Conservation (phyloP, 2,113 vertebrate species). For the Misgurnus mizolepis region DNA sequence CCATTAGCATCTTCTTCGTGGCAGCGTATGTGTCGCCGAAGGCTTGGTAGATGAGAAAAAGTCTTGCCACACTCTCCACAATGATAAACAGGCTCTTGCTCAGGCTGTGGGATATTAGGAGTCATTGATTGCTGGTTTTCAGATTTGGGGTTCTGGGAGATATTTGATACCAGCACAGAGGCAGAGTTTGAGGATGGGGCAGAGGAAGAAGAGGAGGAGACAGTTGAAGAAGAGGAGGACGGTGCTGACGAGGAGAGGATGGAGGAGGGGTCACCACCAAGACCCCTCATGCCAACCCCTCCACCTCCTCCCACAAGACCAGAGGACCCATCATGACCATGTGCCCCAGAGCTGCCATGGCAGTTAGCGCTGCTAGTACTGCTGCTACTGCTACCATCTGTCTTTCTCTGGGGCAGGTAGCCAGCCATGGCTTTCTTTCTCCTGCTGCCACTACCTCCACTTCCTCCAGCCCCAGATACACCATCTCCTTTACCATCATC, state of each 20-base stretch:
- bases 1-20: conserved; percentile 69
- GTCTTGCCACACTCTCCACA: conserved; percentile 80
- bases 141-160: conserved; percentile 70
- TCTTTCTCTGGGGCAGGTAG: conserved; percentile 78
- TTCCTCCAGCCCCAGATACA: conserved; percentile 61
- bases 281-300: conserved; percentile 67
- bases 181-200: conserved; percentile 72
- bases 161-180: conserved; percentile 74
- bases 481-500: conserved; percentile 72
- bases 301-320: conserved; percentile 72
- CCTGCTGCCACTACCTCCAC: conserved; percentile 73
- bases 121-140: conserved; percentile 63
- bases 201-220: conserved; percentile 72
- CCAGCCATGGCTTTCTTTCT: conserved; percentile 81
- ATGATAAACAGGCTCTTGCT: conserved; percentile 75
- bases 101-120: conserved; percentile 64
- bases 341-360: conserved; percentile 69
- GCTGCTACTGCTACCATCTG: conserved; percentile 64
- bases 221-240: conserved; percentile 71
- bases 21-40: conserved; percentile 76
- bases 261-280: conserved; percentile 70
- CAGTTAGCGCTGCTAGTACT: conserved; percentile 64
- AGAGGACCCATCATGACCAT: conserved; percentile 70
- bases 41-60: conserved; percentile 78
- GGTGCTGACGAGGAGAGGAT: conserved; percentile 70